Conservation (phyloP, 2,113 vertebrate species). For the Okapia johnstoni region DNA sequence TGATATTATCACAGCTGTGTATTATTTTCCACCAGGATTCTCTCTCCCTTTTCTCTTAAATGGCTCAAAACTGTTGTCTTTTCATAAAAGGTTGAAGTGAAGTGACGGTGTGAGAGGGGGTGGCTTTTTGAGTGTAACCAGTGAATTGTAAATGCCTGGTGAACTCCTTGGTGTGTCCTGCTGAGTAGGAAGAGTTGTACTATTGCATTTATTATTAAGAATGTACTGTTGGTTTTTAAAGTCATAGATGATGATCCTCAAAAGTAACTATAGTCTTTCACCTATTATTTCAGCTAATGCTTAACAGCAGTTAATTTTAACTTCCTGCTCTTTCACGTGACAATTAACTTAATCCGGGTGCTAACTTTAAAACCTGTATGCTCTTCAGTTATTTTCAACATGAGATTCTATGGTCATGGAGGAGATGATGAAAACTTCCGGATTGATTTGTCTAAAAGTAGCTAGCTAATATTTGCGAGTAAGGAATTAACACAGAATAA, state of each 20-base stretch:
- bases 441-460: neutral
- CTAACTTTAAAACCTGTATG: neutral
- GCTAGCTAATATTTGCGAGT: neutral
- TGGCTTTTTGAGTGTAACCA: constrained; percentile 61
- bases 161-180: neutral
- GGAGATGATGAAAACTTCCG: neutral
- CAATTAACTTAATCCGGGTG: neutral
- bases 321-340: neutral
- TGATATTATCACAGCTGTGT: constrained; percentile 86
- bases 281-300: neutral
- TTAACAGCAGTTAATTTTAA: neutral
- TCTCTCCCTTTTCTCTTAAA: constrained; percentile 55
- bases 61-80: constrained; percentile 71
- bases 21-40: constrained; percentile 82
- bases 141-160: constrained; percentile 60
- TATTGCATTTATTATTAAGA: constrained; percentile 28
- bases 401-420: neutral
- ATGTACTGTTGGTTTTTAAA: constrained; percentile 26
- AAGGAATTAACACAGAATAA: neutral
- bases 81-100: constrained; percentile 60
- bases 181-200: neutral
- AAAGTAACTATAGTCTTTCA: neutral
- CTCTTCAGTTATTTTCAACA: neutral
- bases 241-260: neutral
- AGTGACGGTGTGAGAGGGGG: neutral